Evolutionary conservation across 2,888 invertebrate species (phyloP), one percentile per base, ranked within the genome.

Genomic region (Mayetiola destructor): DNA sequence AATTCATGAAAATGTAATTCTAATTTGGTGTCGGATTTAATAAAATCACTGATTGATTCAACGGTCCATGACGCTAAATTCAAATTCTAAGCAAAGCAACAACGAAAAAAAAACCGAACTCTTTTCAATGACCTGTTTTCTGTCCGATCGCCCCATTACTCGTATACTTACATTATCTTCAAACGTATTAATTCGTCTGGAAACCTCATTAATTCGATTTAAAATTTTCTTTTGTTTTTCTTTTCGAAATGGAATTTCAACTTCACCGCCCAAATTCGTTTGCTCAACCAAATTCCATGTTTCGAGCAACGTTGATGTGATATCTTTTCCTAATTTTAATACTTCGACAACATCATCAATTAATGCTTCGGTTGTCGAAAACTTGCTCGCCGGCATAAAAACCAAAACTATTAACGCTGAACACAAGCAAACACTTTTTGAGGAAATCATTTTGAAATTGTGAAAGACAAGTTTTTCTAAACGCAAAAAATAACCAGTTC

Each of bases 201-300:
- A 69, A 62, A 68, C 69, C 64, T 66, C 71, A 60, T 64, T 72
- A 60, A 77, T 69, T 4, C 77, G 74, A 56, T 76, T 70, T 63
- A 83, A 68, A n/a, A 82, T 74, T 65, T 77, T 75, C 58, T 75
- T 73, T 64, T 85, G 84, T 62, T 79, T 77, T 62, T 77, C 75
- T 56, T 77, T 76, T 56, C 81, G 68, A 55, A 83, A 68, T 3
- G 84, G 82, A 56, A 80, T 69, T 16, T 79, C 77, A 6, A 80
- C 76, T 1, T 79, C 78, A 8, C 75, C 71, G 21, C 75, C 70
- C 1, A 72, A 64, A 61, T 77, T 75, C 56, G 77, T 75, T 21
- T 77, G 76, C 56, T 80, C 79, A 29, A 82, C 72, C 14, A 82
- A 65, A 62, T 82, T 79, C 83, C 83, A 82, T 23, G 81, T 76